A percentile compares a stretch with the other conserved stretches of the same genome.
phyloP scores from a whole-genome alignment of 2,888 invertebrate genomes.

The Andrena trimmerana region DNA sequence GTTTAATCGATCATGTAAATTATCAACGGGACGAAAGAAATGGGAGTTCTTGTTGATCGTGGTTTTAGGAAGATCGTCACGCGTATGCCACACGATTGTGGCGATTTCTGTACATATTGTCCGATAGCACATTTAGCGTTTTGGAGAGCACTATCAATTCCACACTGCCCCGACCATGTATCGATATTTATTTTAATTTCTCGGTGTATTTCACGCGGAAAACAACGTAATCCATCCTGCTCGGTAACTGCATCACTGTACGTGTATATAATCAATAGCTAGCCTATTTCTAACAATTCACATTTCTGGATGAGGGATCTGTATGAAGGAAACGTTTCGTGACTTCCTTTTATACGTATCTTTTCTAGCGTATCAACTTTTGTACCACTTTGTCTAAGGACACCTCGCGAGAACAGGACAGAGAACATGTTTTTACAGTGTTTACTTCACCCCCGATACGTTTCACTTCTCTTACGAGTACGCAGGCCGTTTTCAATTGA shows the following conservation, averaged over 20 bases:
- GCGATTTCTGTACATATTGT: constrained; percentile 63
- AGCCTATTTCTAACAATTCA: constrained; percentile 44
- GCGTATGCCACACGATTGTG: background rate
- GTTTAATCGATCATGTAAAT: constrained; percentile 31
- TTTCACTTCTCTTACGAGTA: constrained; percentile 43
- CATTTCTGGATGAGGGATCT: constrained; percentile 45
- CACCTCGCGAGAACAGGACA: background rate
- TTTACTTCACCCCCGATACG: constrained; percentile 45
- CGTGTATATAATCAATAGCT: constrained; percentile 57
- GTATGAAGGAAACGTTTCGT: constrained; percentile 39
- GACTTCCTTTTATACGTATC: constrained; percentile 59
- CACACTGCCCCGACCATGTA: constrained; percentile 45
- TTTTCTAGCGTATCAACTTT: constrained; percentile 60
- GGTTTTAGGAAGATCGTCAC: constrained; percentile 46
- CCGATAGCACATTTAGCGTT: constrained; percentile 57
- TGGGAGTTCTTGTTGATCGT: constrained; percentile 44
- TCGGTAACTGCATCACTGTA: constrained; percentile 32
- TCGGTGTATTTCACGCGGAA: constrained; percentile 32
- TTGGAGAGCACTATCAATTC: constrained; percentile 56
- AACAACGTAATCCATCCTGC: constrained; percentile 39
- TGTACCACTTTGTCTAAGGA: constrained; percentile 54
- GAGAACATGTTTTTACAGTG: constrained; percentile 52
- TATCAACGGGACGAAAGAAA: constrained; percentile 12
- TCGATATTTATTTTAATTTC: constrained; percentile 57
- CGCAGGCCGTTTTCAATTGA: constrained; percentile 46